Percentiles rank a stretch among this genome's conserved stretches.
Evolutionary conservation across 2,113 vertebrate species (phyloP).

Genomic region (Gorsachius goisagi): DNA sequence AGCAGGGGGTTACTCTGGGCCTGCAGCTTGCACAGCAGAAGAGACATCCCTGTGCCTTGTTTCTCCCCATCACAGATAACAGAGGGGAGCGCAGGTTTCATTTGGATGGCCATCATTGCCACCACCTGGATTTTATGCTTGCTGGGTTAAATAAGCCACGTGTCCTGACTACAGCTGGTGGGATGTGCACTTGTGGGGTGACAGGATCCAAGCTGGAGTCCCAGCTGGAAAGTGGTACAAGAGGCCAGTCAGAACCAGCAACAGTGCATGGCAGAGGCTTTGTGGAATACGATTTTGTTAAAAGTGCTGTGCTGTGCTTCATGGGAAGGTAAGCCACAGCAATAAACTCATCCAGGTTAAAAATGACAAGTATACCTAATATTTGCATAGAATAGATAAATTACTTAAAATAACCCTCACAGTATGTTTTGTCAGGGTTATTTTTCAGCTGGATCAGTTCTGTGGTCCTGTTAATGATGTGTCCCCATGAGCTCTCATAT

Average conservation of each 20-base stretch:
- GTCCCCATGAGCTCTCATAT: background rate
- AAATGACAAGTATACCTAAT: background rate
- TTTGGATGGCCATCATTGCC: background rate
- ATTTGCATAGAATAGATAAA: background rate
- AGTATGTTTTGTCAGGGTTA: background rate
- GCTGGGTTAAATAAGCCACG: background rate
- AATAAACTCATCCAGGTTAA: background rate
- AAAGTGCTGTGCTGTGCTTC: background rate
- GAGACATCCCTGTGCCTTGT: background rate
- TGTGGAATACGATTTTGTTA: background rate
- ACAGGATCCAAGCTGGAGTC: background rate
- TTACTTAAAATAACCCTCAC: background rate
- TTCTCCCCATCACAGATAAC: background rate
- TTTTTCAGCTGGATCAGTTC: background rate
- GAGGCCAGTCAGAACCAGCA: background rate
- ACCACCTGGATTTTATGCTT: background rate
- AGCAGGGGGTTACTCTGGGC: too few relatives aligned
- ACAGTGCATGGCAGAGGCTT: background rate
- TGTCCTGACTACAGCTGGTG: background rate
- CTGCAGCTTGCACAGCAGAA: background rate
- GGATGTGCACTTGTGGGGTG: rapidly evolving
- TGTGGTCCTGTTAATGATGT: background rate
- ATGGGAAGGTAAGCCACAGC: background rate
- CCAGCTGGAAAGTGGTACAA: background rate
- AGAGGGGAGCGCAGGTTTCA: background rate